A percentile compares a stretch with the other conserved stretches of the same genome.
These are phyloP conservation scores for Pardalotus punctatus DNA, from an alignment of 2,113 vertebrate genomes.

Conservation along the genomic window DNA sequence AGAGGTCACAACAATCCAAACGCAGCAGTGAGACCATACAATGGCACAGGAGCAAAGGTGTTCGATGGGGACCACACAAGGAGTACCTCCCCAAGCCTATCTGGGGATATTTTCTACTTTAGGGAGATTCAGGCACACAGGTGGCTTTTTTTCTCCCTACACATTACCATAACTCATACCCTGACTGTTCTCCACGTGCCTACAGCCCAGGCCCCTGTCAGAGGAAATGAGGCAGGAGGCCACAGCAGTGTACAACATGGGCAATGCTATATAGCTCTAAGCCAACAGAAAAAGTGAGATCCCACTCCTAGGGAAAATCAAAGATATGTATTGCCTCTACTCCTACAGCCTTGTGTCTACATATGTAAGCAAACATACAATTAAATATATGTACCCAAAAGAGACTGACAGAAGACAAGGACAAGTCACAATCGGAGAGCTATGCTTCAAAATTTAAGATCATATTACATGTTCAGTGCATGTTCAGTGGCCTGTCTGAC, in stretches of 20 bases:
- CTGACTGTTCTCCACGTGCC: not conserved
- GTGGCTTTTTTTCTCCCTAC: not conserved
- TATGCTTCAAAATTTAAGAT: not conserved
- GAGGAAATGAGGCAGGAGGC: not conserved
- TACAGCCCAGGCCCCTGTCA: not conserved
- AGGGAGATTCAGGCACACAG: not conserved
- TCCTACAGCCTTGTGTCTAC: not conserved
- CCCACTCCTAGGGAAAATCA: not conserved
- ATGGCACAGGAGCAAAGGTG: not conserved
- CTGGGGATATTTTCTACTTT: not conserved
- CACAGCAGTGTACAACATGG: not conserved
- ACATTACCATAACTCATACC: not conserved
- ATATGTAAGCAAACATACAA: not conserved
- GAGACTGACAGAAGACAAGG: not conserved
- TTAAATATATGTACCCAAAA: not conserved
- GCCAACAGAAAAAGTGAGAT: not conserved
- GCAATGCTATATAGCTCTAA: not conserved
- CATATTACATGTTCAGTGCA: not conserved
- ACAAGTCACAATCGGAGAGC: not conserved
- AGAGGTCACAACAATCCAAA: not conserved
- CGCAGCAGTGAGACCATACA: not conserved
- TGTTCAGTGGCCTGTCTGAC: not conserved
- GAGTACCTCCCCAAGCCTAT: not conserved
- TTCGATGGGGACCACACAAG: accelerated
- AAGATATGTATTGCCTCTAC: not conserved